Percentiles rank a stretch among this genome's conserved stretches.
Conservation (phyloP, 2,888 invertebrate species). For the Limnephilus auricula region DNA sequence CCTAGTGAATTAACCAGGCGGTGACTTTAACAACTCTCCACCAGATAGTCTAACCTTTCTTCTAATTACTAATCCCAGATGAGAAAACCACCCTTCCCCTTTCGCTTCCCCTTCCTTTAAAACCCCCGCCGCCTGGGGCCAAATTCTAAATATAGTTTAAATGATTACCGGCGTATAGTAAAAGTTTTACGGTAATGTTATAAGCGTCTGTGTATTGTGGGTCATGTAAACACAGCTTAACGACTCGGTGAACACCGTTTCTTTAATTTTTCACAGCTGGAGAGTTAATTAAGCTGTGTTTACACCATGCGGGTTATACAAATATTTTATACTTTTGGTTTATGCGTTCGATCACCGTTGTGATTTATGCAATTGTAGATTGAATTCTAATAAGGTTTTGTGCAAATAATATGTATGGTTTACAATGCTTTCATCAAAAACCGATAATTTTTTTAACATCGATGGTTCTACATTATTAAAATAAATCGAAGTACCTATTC, state of each 20-base stretch:
- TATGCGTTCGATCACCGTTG: background rate
- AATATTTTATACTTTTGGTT: background rate
- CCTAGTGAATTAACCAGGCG: background rate
- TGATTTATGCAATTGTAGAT: background rate
- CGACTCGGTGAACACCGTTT: slow-evolving; percentile 11
- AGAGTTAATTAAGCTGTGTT: slow-evolving; percentile 13
- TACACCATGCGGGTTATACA: background rate
- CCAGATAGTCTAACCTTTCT: background rate
- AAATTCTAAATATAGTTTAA: slow-evolving; percentile 29
- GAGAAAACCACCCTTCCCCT: background rate
- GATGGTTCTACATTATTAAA: background rate
- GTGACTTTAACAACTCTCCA: background rate
- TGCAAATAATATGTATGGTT: background rate
- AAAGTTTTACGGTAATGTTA: slow-evolving; percentile 29
- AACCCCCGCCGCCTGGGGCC: background rate
- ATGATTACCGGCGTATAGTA: slow-evolving; percentile 19
- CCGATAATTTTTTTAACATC: background rate
- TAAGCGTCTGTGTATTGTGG: slow-evolving; percentile 3
- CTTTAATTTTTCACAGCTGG: slow-evolving; percentile 20
- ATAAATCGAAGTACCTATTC: background rate
- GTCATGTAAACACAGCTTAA: slow-evolving; percentile 27
- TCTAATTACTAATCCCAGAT: slow-evolving; percentile 2
- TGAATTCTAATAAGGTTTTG: background rate
- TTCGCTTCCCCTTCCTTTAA: background rate
- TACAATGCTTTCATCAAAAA: background rate